These are phyloP conservation scores for Galerucella calmariensis DNA, from an alignment of 2,888 invertebrate species.

Conservation along the genomic window DNA sequence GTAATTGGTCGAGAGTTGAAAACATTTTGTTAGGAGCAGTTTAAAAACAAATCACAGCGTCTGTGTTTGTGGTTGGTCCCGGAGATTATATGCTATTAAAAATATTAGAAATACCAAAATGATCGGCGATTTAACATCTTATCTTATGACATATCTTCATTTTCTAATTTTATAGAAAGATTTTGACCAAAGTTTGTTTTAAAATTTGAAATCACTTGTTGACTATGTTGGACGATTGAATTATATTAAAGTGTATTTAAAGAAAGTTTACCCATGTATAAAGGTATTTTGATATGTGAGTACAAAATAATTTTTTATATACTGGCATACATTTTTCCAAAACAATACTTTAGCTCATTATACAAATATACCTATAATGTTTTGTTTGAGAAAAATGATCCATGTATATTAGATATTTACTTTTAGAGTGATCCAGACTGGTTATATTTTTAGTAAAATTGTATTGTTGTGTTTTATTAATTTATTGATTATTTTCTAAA, in stretches of 20 bases:
- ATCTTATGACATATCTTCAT: slow-evolving; percentile 24
- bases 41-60: neutral
- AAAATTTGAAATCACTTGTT: slow-evolving; percentile 8
- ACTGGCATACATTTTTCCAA: neutral
- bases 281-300: slow-evolving; percentile 20
- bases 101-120: neutral
- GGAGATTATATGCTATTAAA: neutral
- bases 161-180: slow-evolving; percentile 29
- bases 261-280: slow-evolving; percentile 13
- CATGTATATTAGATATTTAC: slow-evolving; percentile 16
- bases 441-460: slow-evolving; percentile 26
- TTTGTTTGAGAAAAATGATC: slow-evolving; percentile 15
- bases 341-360: slow-evolving; percentile 1
- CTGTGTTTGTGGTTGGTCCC: neutral
- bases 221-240: neutral
- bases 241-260: neutral
- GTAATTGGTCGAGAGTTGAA: too few species aligned
- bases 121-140: slow-evolving; percentile 7
- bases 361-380: neutral
- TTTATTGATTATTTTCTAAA: slow-evolving; percentile 27
- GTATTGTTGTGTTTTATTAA: slow-evolving; percentile 26
- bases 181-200: slow-evolving; percentile 26
- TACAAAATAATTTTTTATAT: slow-evolving; percentile 22
- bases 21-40: too few species aligned
- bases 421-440: slow-evolving; percentile 22